These are phyloP conservation scores for Prietella phreatophila DNA, from an alignment of 2,113 vertebrate genomes.

Conservation along the genomic window DNA sequence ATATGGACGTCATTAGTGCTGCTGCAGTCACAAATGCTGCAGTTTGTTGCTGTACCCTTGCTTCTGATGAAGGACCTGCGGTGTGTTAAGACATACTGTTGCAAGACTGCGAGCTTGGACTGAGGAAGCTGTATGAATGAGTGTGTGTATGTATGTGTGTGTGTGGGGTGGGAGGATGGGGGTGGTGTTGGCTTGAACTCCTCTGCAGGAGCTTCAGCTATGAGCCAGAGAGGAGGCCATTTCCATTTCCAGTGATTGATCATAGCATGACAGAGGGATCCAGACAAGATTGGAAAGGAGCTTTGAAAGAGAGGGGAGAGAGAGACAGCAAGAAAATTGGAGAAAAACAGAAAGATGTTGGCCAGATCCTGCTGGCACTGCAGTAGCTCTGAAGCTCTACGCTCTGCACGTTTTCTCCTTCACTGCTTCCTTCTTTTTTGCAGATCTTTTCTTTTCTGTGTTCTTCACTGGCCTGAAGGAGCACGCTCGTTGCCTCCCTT, in stretches of 20 bases:
- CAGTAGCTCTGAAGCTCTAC: slow-evolving; percentile 40
- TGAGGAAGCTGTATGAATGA: background rate
- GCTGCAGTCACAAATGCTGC: slow-evolving; percentile 41
- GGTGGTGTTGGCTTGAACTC: background rate
- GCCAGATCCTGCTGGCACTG: slow-evolving; percentile 45
- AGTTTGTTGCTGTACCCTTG: slow-evolving; percentile 34
- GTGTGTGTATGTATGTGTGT: background rate
- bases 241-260: slow-evolving; percentile 30
- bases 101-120: slow-evolving; percentile 7
- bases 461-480: slow-evolving; percentile 77
- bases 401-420: slow-evolving; percentile 27
- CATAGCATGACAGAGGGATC: slow-evolving; percentile 24
- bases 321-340: slow-evolving; percentile 42
- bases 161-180: background rate
- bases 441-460: background rate
- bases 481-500: slow-evolving; percentile 85
- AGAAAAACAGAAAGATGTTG: slow-evolving; percentile 44
- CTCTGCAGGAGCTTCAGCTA: slow-evolving; percentile 5
- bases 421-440: slow-evolving; percentile 25
- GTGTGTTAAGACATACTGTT: background rate
- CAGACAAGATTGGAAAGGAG: slow-evolving; percentile 22
- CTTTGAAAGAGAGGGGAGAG: slow-evolving; percentile 50
- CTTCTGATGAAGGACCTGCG: slow-evolving; percentile 18
- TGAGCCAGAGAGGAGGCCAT: slow-evolving; percentile 14
- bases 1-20: slow-evolving; percentile 35